These are phyloP conservation scores for Nannoperca obscura DNA, from an alignment of 2,797 vertebrate species.

Conservation along the genomic window DNA sequence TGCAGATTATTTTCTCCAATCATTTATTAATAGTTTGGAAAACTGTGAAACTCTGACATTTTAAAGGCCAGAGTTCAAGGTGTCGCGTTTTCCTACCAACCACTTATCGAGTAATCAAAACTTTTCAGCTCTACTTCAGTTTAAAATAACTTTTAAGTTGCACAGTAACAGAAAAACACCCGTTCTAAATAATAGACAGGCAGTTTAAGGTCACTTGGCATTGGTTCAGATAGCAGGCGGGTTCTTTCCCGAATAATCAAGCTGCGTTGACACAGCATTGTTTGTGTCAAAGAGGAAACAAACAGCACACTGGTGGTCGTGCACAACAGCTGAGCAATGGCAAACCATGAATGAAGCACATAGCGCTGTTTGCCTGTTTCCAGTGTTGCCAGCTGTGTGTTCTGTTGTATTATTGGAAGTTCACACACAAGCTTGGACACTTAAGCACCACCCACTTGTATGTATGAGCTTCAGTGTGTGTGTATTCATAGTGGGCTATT, in stretches of 20 bases:
- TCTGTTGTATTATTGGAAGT: slow-evolving; percentile 31
- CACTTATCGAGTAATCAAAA: neutral
- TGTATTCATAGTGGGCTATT: slow-evolving; percentile 67
- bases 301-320: slow-evolving; percentile 13
- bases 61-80: too few relatives aligned
- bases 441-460: slow-evolving; percentile 49
- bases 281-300: slow-evolving; percentile 45
- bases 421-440: slow-evolving; percentile 21
- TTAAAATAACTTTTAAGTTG: neutral
- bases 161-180: slow-evolving; percentile 12
- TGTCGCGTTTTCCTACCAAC: neutral
- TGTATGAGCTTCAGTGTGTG: slow-evolving; percentile 26
- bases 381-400: slow-evolving; percentile 21
- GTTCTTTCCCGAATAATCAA: slow-evolving; percentile 66
- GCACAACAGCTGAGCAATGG: slow-evolving; percentile 31
- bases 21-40: neutral
- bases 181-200: slow-evolving; percentile 35
- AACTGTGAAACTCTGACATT: too few relatives aligned
- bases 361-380: neutral
- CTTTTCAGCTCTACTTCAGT: slow-evolving; percentile 2
- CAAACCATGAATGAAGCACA: slow-evolving; percentile 13
- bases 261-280: slow-evolving; percentile 71
- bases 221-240: slow-evolving; percentile 41
- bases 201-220: slow-evolving; percentile 59
- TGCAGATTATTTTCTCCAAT: neutral